Evolutionary conservation across 2,888 invertebrate genomes (phyloP), one percentile per base, ranked within the genome.

Genomic region (Agriotes lineatus): DNA sequence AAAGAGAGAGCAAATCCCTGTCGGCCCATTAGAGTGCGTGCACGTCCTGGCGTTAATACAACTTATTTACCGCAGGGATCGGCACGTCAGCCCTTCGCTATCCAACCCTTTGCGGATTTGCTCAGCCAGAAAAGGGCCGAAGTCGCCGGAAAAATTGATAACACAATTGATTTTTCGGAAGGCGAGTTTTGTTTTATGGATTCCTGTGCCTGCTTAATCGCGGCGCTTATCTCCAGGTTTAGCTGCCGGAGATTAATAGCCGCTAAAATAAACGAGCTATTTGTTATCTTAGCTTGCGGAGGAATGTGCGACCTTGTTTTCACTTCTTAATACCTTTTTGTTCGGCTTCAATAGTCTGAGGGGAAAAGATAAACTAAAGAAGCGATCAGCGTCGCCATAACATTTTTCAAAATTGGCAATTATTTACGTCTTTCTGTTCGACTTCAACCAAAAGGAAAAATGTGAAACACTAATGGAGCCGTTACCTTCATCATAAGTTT

Each of bases 211-310:
- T 42, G 37, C 16, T 37, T 61, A 52, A 61, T 61, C 52, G 48
- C 22, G 48, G 22, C 20, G 25, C 61, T 61, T 52, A 52, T 50
- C 37, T 30, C 19, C 25, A 39, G 25, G 39, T 52, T 61, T 39
- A 61, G 42, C 37, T 52, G 61, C 20, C 22, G 20, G 50, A 61
- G 61, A 61, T 61, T 61, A 61, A 61, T 61, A 61, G 61, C 61
- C 50, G 52, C 61, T 61, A 61, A 61, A 61, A 61, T 61, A 61
- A 61, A 61, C 37, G 61, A 61, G 61, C 35, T 61, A 50, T 61
- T 52, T 52, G 52, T 50, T 61, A 61, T 61, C 61, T 61, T 52
- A 20, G 39, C 22, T 48, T 16, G 50, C 39, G 20, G 37, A 30
- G 12, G 10, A 37, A 48, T 52, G n/a, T n/a, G n/a, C 35, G 50